Evolutionary conservation across 2,797 vertebrate species (phyloP), one percentile per base, ranked within the genome.

Genomic region (Sciurus carolinensis): DNA sequence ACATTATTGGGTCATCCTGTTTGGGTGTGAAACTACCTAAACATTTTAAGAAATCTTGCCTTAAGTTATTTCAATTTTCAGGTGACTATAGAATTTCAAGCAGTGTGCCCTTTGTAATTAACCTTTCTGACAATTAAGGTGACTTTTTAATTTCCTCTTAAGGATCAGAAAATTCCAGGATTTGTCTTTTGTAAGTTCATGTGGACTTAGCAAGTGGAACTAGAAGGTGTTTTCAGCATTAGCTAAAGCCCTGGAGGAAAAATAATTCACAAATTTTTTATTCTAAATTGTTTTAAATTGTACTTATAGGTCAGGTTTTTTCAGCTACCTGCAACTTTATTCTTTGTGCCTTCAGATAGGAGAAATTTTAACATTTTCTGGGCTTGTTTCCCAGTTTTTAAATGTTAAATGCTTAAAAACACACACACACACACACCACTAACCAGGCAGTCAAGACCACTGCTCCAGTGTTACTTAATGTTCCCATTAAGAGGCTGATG

Each of bases 311-410:
- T 73, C 54, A 22, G 5, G 5, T 87, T 82, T 91, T 75, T 54
- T 50, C 57, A 90, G 22, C 73, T 54, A 67, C 52, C 81, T 77
- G 62, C 66, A 88, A 73, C 72, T 86, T 92, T 71, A 87, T 85
- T 94, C 79, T 90, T 89, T 91, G 96, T 96, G 97, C 96, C 96
- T 97, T 97, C 52, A 18, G 57, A 83, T 26, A 67, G 50, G n/a
- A 90, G 42, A 52, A 22, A 87, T 93, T 76, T 59, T 86, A 82
- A 82, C 66, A 79, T 66, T 69, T 59, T 92, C 67, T 75, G 77
- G 44, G 81, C 36, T 80, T 83, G 24, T 36, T 75, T 89, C 47
- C 36, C 71, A 87, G 26, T 83, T 96, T 94, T 24, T 79, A 94
- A 94, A 73, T 59, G 39, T 84, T 87, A 91, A 92, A 39, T 91